Evolutionary conservation across 2,113 vertebrate genomes (phyloP).

Genomic region (Corythaeola cristata): DNA sequence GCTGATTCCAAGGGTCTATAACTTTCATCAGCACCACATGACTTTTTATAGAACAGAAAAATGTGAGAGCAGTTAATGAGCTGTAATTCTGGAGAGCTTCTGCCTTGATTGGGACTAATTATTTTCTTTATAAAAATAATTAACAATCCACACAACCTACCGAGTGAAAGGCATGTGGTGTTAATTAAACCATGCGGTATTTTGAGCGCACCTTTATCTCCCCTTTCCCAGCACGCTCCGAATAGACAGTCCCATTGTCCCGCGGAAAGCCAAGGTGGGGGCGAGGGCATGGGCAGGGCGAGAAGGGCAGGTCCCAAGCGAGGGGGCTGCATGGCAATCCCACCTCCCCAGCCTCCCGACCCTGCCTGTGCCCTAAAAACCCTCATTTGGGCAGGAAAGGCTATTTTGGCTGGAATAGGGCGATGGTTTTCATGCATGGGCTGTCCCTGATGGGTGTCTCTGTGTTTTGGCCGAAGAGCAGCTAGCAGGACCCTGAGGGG

Average conservation of each 20-base stretch:
- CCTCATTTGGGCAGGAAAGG: not conserved
- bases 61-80: slow-evolving; percentile 67
- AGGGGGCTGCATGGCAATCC: not conserved
- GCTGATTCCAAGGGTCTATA: slow-evolving; percentile 64
- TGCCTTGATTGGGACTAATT: slow-evolving; percentile 78
- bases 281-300: not conserved
- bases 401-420: not conserved
- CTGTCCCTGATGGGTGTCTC: not conserved
- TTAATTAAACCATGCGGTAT: slow-evolving; percentile 36
- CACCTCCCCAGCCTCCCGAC: not conserved
- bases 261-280: not conserved
- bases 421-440: rapidly evolving
- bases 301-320: not conserved
- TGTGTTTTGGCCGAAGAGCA: not conserved
- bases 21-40: slow-evolving; percentile 68
- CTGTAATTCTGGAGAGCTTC: slow-evolving; percentile 72
- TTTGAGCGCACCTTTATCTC: slow-evolving; percentile 22
- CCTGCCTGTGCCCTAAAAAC: rapidly evolving
- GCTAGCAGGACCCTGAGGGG: rapidly evolving
- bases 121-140: slow-evolving; percentile 78
- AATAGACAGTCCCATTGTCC: rapidly evolving
- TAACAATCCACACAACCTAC: slow-evolving; percentile 57
- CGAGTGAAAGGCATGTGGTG: slow-evolving; percentile 42
- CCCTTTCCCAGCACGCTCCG: not conserved
- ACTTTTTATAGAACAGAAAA: slow-evolving; percentile 71